Conservation (phyloP, 1,140 invertebrate genomes). For the Olivierus martensii region DNA sequence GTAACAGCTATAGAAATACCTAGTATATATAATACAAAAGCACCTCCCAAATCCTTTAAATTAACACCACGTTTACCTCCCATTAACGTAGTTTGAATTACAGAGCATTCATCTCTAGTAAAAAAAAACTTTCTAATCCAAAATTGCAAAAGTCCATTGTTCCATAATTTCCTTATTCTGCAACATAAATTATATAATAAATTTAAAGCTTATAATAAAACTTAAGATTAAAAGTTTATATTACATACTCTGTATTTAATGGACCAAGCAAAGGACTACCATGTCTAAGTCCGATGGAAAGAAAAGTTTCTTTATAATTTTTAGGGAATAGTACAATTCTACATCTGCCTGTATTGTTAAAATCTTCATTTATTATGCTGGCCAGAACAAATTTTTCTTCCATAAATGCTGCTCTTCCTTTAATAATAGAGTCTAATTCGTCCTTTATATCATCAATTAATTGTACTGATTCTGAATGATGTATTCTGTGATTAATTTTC, state of each 20-base stretch:
- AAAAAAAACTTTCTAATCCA: slow-evolving; percentile 64
- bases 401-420: not conserved
- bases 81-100: slow-evolving; percentile 33
- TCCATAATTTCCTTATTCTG: slow-evolving; percentile 59
- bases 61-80: slow-evolving; percentile 60
- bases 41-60: slow-evolving; percentile 78
- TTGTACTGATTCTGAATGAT: not conserved
- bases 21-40: slow-evolving; percentile 33
- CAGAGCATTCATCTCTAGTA: slow-evolving; percentile 59
- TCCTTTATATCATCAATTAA: not conserved
- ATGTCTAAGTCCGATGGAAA: slow-evolving; percentile 7
- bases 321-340: slow-evolving; percentile 1
- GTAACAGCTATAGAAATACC: too few relatives aligned
- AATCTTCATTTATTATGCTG: slow-evolving; percentile 1
- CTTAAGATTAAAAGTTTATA: too few relatives aligned
- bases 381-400: slow-evolving; percentile 5
- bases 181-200: not conserved
- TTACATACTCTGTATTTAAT: slow-evolving; percentile 9
- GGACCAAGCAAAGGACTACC: slow-evolving; percentile 12
- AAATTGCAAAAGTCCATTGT: slow-evolving; percentile 64
- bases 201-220: not conserved
- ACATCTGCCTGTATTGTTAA: slow-evolving; percentile 3
- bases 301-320: slow-evolving; percentile 1
- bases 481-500: not conserved
- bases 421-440: not conserved